Evolutionary conservation across 2,113 vertebrate genomes (phyloP), one percentile per base, ranked within the genome.

Genomic region (Oreochromis spilurus): DNA sequence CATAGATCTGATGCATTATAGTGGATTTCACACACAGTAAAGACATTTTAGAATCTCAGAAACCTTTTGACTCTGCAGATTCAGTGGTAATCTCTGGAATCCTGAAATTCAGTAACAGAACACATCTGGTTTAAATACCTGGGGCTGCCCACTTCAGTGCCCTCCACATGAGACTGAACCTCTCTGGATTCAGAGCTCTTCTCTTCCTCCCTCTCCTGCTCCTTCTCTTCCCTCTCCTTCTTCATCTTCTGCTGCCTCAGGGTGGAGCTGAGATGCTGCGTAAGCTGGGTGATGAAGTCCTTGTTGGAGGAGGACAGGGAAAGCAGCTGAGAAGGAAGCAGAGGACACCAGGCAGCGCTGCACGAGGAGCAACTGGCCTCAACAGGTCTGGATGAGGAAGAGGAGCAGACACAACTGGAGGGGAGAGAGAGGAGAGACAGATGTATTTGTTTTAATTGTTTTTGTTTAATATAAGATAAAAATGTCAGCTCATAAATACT

Each of bases 221-320:
- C 72, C 40, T 77, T 38, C 24, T 34, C 45, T 10, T 78, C 83
- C 50, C 84, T 75, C 14, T 52, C 10, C 5, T 48, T 24, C 21
- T 40, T 75, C 31, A 7, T 9, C 19, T 77, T 60, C 67, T 78
- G 31, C 78, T 94, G 91, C 90, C 94, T 94, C 9, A 96, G 60
- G 43, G 95, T 91, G 79, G 94, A 96, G 48, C 93, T 84, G 91
- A 99, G 96, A 2, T 87, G 95, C 6, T 94, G 93, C 84, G 97
- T 97, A 83, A 99, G 96, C 90, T 97, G 96, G 62, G 97, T 94
- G 58, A 95, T 93, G 87, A 99, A 98, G 93, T 98, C 97, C 87
- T 97, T 95, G 94, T 97, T 95, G 91, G 97, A 96, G 90, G 95
- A 96, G 60, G 96, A 97, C 93, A 97, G 95, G 79, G 97, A 97